These are phyloP conservation scores for Hyles vespertilio DNA, from an alignment of 1,140 invertebrate species.

Conservation along the genomic window DNA sequence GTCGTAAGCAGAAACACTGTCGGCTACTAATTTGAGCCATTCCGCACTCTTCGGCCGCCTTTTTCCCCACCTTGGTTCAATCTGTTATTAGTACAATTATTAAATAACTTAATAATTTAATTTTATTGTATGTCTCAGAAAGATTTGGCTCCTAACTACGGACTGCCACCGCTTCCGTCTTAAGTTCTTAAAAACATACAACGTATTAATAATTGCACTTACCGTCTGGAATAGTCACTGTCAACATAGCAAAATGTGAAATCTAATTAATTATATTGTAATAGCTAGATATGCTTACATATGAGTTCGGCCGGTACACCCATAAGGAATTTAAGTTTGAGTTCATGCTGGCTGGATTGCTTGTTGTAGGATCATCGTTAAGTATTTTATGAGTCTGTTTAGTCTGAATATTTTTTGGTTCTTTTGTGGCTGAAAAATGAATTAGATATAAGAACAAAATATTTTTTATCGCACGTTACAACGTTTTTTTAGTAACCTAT, in stretches of 20 bases:
- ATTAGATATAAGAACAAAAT: not conserved
- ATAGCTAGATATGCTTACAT: slow-evolving; percentile 23
- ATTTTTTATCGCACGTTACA: too few species aligned
- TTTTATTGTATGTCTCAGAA: not conserved
- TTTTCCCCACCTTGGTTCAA: too few species aligned
- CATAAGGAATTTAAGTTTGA: slow-evolving; percentile 36
- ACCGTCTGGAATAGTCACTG: not conserved
- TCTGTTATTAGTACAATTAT: too few species aligned
- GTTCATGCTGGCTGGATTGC: slow-evolving; percentile 11
- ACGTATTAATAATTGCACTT: not conserved
- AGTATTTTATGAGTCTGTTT: not conserved
- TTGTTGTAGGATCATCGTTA: not conserved
- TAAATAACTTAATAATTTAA: too few species aligned
- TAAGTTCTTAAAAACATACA: not conserved
- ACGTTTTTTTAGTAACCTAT: too few species aligned
- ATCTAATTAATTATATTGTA: too few species aligned
- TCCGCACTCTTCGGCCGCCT: too few species aligned
- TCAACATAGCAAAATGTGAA: not conserved
- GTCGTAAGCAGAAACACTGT: too few species aligned
- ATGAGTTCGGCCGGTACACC: slow-evolving; percentile 27
- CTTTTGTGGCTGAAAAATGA: slow-evolving; percentile 2
- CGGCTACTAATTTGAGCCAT: too few species aligned
- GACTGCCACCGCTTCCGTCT: not conserved
- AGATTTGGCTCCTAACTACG: not conserved
- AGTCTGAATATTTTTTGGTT: not conserved